phyloP scores from a whole-genome alignment of 2,113 vertebrate species.

The Amphiprion percula region DNA sequence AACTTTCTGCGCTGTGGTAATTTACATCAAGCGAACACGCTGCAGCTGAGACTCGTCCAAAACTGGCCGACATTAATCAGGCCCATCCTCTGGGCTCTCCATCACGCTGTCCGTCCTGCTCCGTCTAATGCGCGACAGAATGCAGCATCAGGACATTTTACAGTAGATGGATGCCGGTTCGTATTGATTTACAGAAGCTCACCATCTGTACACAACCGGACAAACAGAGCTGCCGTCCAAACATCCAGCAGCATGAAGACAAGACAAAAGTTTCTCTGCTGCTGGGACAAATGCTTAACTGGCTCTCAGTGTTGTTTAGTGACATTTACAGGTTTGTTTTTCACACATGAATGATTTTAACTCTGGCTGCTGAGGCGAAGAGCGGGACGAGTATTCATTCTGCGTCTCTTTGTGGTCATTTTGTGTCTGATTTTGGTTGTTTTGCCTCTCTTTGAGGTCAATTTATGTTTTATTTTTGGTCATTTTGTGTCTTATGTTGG shows the following conservation, averaged over 20 bases:
- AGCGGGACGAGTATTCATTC: too few species aligned
- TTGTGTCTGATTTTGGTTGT: too few species aligned
- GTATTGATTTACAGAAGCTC: conserved; percentile 53
- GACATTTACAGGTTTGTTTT: too few species aligned
- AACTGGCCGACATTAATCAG: conserved; percentile 28
- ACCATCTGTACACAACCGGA: conserved; percentile 53
- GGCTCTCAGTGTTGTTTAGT: background rate
- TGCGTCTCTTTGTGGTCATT: too few species aligned
- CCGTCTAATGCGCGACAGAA: conserved; percentile 19
- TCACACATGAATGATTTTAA: too few species aligned
- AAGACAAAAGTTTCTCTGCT: background rate
- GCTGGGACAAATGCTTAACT: background rate
- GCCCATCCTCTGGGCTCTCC: conserved; percentile 18
- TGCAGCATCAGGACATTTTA: conserved; percentile 62
- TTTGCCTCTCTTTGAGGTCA: too few species aligned
- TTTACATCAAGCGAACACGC: conserved; percentile 5
- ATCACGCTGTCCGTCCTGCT: conserved; percentile 39
- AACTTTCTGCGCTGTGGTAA: background rate
- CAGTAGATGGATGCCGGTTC: background rate
- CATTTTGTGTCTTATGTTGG: too few species aligned
- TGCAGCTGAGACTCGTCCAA: background rate
- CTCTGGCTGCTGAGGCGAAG: too few species aligned
- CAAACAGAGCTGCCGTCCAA: conserved; percentile 39
- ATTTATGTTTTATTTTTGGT: too few species aligned
- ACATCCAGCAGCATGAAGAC: background rate